phyloP scores from a whole-genome alignment of 2,113 vertebrate genomes.

The Sylvia atricapilla region DNA sequence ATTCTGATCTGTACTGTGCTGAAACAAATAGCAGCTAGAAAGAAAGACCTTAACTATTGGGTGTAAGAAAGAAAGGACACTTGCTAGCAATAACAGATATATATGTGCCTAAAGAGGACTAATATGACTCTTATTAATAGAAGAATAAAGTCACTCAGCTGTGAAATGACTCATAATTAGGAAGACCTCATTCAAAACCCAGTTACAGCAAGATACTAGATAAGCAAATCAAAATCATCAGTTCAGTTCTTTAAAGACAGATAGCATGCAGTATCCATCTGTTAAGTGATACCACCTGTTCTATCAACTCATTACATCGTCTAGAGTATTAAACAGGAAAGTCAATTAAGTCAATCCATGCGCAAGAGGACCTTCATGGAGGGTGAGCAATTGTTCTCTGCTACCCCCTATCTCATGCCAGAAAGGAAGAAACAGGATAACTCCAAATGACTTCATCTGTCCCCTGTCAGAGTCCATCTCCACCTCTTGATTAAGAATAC shows the following conservation, averaged over 20 bases:
- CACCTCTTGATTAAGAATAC: neutral
- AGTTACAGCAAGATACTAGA: conserved; percentile 17
- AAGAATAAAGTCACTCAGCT: conserved; percentile 40
- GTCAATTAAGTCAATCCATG: neutral
- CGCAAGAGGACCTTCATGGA: neutral
- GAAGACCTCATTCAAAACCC: conserved; percentile 36
- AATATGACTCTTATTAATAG: conserved; percentile 4
- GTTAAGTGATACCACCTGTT: conserved; percentile 38
- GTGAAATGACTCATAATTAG: conserved; percentile 55
- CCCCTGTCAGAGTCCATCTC: neutral
- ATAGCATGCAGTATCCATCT: conserved; percentile 42
- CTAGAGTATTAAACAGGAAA: neutral
- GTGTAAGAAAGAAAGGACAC: conserved; percentile 21
- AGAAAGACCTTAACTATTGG: neutral
- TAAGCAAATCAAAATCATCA: conserved; percentile 54
- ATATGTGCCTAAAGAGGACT: neutral
- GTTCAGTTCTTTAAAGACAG: conserved; percentile 43
- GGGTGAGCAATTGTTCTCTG: neutral
- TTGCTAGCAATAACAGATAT: neutral
- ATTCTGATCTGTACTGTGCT: neutral
- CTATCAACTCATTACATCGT: neutral
- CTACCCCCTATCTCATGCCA: neutral
- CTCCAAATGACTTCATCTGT: neutral
- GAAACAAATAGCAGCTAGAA: neutral
- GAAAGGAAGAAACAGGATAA: neutral